phyloP scores from a whole-genome alignment of 2,113 vertebrate genomes.

The Chloebia gouldiae region DNA sequence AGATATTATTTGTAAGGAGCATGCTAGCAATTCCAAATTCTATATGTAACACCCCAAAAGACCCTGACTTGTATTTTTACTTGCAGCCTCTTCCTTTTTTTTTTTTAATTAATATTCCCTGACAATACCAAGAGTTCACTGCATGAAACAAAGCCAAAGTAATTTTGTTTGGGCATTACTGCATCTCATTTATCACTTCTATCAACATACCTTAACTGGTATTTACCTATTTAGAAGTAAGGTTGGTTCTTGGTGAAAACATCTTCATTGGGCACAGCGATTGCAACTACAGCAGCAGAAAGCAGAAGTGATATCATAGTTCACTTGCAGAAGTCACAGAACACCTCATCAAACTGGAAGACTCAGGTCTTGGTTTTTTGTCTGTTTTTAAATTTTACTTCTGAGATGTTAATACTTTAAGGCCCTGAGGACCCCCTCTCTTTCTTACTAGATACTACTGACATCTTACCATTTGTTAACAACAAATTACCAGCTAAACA shows the following conservation, averaged over 20 bases:
- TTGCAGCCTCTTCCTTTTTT: neutral
- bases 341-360: neutral
- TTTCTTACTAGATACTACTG: neutral
- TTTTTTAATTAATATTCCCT: neutral
- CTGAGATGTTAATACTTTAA: neutral
- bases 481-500: neutral
- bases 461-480: neutral
- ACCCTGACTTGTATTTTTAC: neutral
- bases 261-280: neutral
- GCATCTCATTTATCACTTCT: neutral
- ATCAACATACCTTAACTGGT: neutral
- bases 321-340: neutral
- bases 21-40: neutral
- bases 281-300: neutral
- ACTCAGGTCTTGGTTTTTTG: neutral
- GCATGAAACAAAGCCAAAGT: neutral
- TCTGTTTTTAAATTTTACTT: neutral
- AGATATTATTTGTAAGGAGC: neutral
- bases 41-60: neutral
- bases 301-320: neutral
- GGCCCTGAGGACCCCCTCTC: fast-evolving
- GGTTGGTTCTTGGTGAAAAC: neutral
- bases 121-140: neutral
- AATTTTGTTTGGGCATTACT: neutral
- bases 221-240: neutral